Percentiles rank a stretch among this genome's conserved stretches.
Conservation (phyloP, 2,113 vertebrate genomes). For the Myxocyprinus asiaticus region DNA sequence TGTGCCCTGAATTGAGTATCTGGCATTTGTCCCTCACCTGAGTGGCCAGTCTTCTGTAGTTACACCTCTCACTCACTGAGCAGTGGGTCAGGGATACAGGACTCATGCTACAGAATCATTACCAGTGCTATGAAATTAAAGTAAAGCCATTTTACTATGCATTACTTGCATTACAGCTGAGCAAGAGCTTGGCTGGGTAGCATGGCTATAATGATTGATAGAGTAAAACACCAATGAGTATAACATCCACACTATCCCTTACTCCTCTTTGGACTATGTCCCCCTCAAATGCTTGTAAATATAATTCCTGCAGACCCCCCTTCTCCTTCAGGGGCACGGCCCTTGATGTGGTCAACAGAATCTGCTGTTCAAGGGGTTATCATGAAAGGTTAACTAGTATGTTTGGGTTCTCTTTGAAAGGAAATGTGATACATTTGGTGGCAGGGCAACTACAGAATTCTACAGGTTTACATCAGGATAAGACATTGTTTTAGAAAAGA, state of each 20-base stretch:
- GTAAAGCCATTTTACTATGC: constrained; percentile 35
- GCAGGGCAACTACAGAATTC: constrained; percentile 20
- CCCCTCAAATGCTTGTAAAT: constrained; percentile 28
- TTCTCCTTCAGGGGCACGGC: background rate
- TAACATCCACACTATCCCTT: background rate
- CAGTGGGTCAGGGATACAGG: constrained; percentile 18
- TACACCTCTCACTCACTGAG: constrained; percentile 25
- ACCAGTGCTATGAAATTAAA: constrained; percentile 33
- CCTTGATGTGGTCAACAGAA: constrained; percentile 44
- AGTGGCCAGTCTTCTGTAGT: constrained; percentile 50
- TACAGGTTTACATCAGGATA: constrained; percentile 37
- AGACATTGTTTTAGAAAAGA: background rate
- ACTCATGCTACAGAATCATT: constrained; percentile 17
- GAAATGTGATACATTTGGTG: constrained; percentile 42
- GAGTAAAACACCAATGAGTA: background rate
- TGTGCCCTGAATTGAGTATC: background rate
- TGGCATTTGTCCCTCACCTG: constrained; percentile 46
- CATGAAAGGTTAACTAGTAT: constrained; percentile 56
- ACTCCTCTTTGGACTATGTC: background rate
- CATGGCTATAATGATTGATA: constrained; percentile 13
- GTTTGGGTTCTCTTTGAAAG: constrained; percentile 28
- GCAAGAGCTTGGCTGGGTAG: constrained; percentile 11
- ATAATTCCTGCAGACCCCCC: background rate
- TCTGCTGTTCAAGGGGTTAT: constrained; percentile 31
- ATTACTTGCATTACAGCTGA: constrained; percentile 29